Percentiles rank a stretch among this genome's conserved stretches.
Evolutionary conservation across 2,888 invertebrate genomes (phyloP).

Genomic region (Globia sparganii): DNA sequence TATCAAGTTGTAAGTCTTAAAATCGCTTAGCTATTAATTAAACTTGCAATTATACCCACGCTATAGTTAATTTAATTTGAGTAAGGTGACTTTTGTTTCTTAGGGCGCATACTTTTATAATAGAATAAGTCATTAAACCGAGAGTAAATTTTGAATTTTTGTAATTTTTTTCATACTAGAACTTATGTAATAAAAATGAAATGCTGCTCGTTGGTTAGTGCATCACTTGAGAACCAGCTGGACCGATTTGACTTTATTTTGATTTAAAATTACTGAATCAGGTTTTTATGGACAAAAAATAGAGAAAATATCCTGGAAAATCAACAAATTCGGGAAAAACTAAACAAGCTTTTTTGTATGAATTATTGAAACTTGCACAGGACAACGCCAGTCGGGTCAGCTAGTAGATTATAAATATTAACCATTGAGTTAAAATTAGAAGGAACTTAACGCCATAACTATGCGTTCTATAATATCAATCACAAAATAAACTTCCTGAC

Average conservation of each 20-base stretch:
- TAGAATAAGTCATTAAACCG: too few relatives aligned
- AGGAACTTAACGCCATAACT: background rate
- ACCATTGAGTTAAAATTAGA: background rate
- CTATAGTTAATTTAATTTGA: background rate
- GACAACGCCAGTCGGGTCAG: background rate
- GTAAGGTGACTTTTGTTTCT: background rate
- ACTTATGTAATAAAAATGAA: background rate
- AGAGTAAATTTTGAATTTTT: too few relatives aligned
- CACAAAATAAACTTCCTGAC: background rate
- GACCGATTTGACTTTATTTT: background rate
- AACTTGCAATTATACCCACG: background rate
- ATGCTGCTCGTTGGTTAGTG: background rate
- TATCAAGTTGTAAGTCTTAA: background rate
- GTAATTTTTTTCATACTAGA: too few relatives aligned
- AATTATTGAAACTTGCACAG: background rate
- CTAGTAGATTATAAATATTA: background rate
- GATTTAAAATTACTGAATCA: background rate
- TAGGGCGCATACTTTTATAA: too few relatives aligned
- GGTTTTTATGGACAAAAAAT: background rate
- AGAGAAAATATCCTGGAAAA: background rate
- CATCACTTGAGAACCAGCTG: background rate
- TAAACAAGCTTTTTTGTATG: background rate
- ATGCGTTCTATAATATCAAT: background rate
- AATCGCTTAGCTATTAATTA: background rate
- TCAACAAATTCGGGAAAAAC: background rate